These are phyloP conservation scores for Cantharis rustica DNA, from an alignment of 2,888 invertebrate genomes.

Conservation along the genomic window DNA sequence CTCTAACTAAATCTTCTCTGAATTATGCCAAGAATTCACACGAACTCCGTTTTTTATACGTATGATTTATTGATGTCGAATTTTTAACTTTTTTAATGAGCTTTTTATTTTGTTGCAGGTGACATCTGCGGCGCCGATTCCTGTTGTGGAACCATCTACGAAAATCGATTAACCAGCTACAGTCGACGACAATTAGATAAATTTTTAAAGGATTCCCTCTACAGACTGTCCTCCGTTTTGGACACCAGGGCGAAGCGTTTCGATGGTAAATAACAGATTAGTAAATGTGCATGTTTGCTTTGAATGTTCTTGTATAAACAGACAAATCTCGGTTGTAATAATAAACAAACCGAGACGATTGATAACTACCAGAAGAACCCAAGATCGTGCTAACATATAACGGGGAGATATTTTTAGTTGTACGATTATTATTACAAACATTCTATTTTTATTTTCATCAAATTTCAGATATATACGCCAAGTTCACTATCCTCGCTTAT, in stretches of 20 bases:
- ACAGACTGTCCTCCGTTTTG: slow-evolving; percentile 75
- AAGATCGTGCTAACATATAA: slow-evolving; percentile 6
- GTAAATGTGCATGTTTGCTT: slow-evolving; percentile 17
- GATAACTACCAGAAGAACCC: slow-evolving; percentile 11
- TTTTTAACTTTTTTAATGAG: slow-evolving; percentile 7
- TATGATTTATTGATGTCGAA: neutral
- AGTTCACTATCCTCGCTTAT: neutral
- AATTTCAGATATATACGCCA: neutral
- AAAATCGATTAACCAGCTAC: slow-evolving; percentile 70
- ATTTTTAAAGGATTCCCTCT: slow-evolving; percentile 75
- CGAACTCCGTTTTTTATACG: neutral
- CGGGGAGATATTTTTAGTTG: slow-evolving; percentile 1
- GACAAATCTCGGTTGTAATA: slow-evolving; percentile 5
- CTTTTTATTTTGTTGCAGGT: slow-evolving; percentile 59
- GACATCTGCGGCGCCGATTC: slow-evolving; percentile 57
- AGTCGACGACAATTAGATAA: slow-evolving; percentile 76
- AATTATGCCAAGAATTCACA: slow-evolving; percentile 21
- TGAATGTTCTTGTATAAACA: slow-evolving; percentile 19
- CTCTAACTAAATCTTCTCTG: slow-evolving; percentile 24
- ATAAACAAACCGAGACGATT: slow-evolving; percentile 22
- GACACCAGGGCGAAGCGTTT: slow-evolving; percentile 79
- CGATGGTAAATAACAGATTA: slow-evolving; percentile 71
- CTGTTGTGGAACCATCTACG: slow-evolving; percentile 72
- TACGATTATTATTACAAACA: slow-evolving; percentile 2
- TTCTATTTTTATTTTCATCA: neutral